Base-by-base conservation (phyloP, 2,797 vertebrate genomes). In the Clarias platycephalus region DNA sequence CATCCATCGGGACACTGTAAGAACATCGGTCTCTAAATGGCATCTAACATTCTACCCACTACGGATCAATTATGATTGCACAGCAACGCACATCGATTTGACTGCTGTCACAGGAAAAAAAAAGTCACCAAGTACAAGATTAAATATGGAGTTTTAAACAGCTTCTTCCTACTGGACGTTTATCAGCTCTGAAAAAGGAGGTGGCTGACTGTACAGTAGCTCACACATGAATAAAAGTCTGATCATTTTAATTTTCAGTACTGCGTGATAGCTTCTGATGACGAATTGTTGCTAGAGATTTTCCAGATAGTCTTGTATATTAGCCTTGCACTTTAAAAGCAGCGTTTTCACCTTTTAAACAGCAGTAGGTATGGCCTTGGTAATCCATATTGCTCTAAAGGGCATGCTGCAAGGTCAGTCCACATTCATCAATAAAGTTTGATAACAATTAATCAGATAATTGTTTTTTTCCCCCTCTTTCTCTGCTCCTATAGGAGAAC, bases 21-120 rank as follows among this genome's bases (percentile, higher is more conserved):
- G 92, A 93, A 92, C 91, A 93, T 89, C 49, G 53, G 85, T 80
- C 71, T 66, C 62, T 62, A 58, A 87, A 81, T 31, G 44, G 75
- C 55, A 80, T 67, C 68, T 83, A 80, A 81, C 78, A 64, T 81
- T 85, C 34, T 75, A 75, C 68, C 67, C 2, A 71, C 77, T 81
- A 63, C 31, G 77, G 70, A 87, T 89, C 84, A 81, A 67, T 84
- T 80, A 80, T 87, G 80, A 86, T 86, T 86, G 80, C 80, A 60
- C 68, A 80, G 58, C 55, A 26, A 55, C 0, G 75, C 63, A 12
- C 40, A 84, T 84, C 3, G 84, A 88, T 88, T 86, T 44, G 26
- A 62, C 67, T 49, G 82, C 81, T 71, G 82, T 84, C 82, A 75
- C 74, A n/a, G 22, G 67, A 82, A 86, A 66, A 62, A 64, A 57